Evolutionary conservation across 2,888 invertebrate species (phyloP), one percentile per base, ranked within the genome.

Genomic region (Bombyx huttoni): DNA sequence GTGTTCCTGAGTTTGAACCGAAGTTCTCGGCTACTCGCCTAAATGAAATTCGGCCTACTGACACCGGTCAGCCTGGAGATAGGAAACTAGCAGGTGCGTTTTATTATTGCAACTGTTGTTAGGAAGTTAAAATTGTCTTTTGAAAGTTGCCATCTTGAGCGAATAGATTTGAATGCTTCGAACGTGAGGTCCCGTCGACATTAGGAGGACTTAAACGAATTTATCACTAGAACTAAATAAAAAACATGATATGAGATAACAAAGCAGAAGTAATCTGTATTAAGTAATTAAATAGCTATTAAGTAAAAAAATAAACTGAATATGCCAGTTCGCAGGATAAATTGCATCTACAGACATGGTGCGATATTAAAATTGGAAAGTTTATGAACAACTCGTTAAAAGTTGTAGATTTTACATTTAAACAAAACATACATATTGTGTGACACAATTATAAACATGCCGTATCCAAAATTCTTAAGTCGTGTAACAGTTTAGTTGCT

Each of bases 21-120:
- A 80, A 82, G 75, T 81, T 81, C 75, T 73, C 67, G 63, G 58
- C 54, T 49, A 64, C 67, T 68, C 62, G 68, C 62, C 73, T 71
- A 85, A 86, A 87, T 85, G 78, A 82, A 85, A 86, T 86, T 87
- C 84, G 73, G 76, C 73, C 78, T 70, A 76, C 77, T 78, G 80
- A 81, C 78, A 76, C 68, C 67, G 65, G 62, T 66, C 67, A 60
- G 60, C 62, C 54, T 59, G 66, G 62, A 73, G 68, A 67, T 67
- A 64, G 63, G 67, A 73, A 72, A 53, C 61, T 50, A 59, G 57
- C 75, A 73, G 70, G 71, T 75, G 77, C 60, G 58, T 62, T 71
- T 74, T 70, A 72, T 68, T 67, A 67, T 68, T 71, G 65, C 62
- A 64, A 70, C 40, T 40, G 40, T 7, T 3, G 9, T 40, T 40